These are phyloP conservation scores for Dynastes maya DNA, from an alignment of 2,888 invertebrate species.

Conservation along the genomic window DNA sequence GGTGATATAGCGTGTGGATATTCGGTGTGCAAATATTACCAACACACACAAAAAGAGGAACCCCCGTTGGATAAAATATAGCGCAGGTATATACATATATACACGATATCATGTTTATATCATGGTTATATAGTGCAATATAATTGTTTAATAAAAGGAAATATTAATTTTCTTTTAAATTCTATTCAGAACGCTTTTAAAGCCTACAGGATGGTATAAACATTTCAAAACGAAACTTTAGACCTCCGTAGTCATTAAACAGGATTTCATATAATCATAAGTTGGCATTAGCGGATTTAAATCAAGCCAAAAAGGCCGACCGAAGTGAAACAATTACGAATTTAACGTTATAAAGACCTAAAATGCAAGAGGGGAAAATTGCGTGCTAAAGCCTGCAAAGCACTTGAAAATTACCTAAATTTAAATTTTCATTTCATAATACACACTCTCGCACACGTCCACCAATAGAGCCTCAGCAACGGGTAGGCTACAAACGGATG, in stretches of 20 bases:
- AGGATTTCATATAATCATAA: slow-evolving; percentile 30
- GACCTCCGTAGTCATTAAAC: not conserved
- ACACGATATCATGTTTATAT: not conserved
- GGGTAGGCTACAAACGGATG: not conserved
- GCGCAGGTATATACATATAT: not conserved
- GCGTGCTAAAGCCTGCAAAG: slow-evolving; percentile 34
- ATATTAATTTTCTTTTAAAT: too few species aligned
- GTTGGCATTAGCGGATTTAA: slow-evolving; percentile 38
- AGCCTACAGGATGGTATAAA: not conserved
- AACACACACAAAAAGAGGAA: slow-evolving; percentile 4
- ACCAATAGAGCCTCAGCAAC: not conserved
- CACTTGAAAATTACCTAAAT: slow-evolving; percentile 44
- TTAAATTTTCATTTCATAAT: slow-evolving; percentile 44
- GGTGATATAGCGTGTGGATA: slow-evolving; percentile 42
- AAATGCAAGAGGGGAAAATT: slow-evolving; percentile 31
- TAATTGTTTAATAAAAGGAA: too few species aligned
- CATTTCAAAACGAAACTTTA: not conserved
- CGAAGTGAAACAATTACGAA: slow-evolving; percentile 41
- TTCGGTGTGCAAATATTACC: slow-evolving; percentile 39
- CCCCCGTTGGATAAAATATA: slow-evolving; percentile 12
- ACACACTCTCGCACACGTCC: slow-evolving; percentile 14
- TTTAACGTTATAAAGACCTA: slow-evolving; percentile 42
- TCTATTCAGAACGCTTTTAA: too few species aligned
- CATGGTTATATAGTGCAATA: not conserved
- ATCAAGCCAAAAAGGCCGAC: slow-evolving; percentile 32